Evolutionary conservation across 2,888 invertebrate genomes (phyloP).

Genomic region (Cheilosia variabilis): DNA sequence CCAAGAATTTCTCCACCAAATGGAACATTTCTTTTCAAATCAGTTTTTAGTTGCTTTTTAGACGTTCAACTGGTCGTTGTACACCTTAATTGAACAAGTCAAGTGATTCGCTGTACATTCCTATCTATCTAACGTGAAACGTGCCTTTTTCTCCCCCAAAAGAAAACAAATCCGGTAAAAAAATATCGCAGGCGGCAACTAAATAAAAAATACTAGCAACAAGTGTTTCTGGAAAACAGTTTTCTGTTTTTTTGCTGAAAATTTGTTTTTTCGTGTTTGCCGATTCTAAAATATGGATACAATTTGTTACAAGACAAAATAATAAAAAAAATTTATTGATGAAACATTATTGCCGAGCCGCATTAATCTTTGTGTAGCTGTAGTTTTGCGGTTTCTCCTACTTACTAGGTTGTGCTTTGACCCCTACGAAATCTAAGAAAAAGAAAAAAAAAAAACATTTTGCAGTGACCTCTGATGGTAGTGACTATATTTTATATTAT

Average conservation of each 20-base stretch:
- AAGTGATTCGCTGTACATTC: neutral
- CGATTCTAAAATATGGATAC: constrained; percentile 37
- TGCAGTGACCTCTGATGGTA: constrained; percentile 48
- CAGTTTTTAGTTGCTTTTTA: constrained; percentile 40
- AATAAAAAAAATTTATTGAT: constrained; percentile 11
- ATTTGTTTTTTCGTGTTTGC: constrained; percentile 10
- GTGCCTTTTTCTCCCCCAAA: constrained; percentile 50
- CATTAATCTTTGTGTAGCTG: constrained; percentile 21
- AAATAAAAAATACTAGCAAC: constrained; percentile 32
- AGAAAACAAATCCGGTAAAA: constrained; percentile 18
- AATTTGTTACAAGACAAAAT: constrained; percentile 34
- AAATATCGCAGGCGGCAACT: constrained; percentile 2
- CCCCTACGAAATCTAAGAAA: neutral
- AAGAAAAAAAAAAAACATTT: constrained; percentile 18
- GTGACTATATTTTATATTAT: constrained; percentile 36
- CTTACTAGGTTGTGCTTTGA: constrained; percentile 18
- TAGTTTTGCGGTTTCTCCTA: neutral
- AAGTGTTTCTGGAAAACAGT: constrained; percentile 43
- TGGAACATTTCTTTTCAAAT: constrained; percentile 49
- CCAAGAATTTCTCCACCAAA: constrained; percentile 64
- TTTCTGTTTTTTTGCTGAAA: neutral
- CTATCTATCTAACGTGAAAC: constrained; percentile 36
- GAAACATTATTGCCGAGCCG: constrained; percentile 28
- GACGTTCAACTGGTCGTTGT: constrained; percentile 50
- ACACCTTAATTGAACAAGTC: constrained; percentile 10